Evolutionary conservation across 2,888 invertebrate species (phyloP).

Genomic region (Cataglyphis livida): DNA sequence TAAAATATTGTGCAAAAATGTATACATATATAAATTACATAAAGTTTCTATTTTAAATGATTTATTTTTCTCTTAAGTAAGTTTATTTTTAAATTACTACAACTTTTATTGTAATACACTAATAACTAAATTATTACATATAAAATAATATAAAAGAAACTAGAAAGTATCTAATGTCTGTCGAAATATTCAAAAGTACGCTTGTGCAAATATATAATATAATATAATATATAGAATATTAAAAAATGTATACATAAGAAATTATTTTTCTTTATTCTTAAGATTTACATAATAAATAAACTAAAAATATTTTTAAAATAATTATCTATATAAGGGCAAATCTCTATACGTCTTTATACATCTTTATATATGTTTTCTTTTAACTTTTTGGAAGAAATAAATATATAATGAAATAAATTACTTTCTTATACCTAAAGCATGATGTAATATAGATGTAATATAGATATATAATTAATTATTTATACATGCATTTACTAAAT

Average conservation of each 20-base stretch:
- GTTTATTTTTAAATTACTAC: not conserved
- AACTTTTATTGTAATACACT: not conserved
- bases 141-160: not conserved
- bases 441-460: not conserved
- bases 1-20: not conserved
- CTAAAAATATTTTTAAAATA: not conserved
- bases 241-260: not conserved
- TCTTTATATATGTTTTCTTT: not conserved
- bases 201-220: not conserved
- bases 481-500: not conserved
- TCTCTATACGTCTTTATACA: not conserved
- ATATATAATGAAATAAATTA: not conserved
- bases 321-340: not conserved
- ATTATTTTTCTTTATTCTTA: not conserved
- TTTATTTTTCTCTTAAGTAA: not conserved
- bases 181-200: not conserved
- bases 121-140: not conserved
- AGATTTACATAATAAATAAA: not conserved
- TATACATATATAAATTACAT: not conserved
- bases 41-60: not conserved
- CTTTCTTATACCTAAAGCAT: not conserved
- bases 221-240: not conserved
- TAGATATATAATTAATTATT: not conserved
- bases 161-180: not conserved
- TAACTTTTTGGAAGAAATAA: not conserved